A percentile compares a stretch with the other conserved stretches of the same genome.
phyloP scores from a whole-genome alignment of 2,888 invertebrate species.

The Escarpia spicata region DNA sequence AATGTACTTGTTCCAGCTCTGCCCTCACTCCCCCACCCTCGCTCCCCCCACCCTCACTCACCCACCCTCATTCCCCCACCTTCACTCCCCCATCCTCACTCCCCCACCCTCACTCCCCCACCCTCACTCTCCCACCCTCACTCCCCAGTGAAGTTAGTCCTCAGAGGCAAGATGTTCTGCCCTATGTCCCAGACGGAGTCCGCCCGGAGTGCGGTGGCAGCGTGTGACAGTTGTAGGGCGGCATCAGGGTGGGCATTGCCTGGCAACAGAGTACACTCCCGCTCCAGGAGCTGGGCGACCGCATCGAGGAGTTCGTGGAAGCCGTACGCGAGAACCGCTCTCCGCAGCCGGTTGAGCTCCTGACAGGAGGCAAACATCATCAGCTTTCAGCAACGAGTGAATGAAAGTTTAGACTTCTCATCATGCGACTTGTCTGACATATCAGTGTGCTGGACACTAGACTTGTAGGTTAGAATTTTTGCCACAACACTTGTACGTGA shows the following conservation, averaged over 20 bases:
- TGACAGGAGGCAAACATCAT: conserved; percentile 61
- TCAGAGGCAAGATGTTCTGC: conserved; percentile 55
- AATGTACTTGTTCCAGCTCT: too few relatives aligned
- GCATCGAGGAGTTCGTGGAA: conserved; percentile 88
- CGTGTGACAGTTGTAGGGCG: conserved; percentile 88
- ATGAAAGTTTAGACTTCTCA: background rate
- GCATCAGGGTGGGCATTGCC: conserved; percentile 84
- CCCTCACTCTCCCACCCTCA: background rate
- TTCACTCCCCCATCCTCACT: too few relatives aligned
- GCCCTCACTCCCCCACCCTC: too few relatives aligned
- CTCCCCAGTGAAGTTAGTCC: conserved; percentile 56
- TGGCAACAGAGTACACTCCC: conserved; percentile 85
- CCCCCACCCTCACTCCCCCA: too few relatives aligned
- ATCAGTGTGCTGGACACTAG: background rate
- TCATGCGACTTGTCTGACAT: too few relatives aligned
- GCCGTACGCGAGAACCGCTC: conserved; percentile 90
- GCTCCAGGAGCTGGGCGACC: conserved; percentile 85
- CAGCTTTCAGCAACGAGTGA: background rate
- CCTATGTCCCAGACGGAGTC: conserved; percentile 62
- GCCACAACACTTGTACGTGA: too few relatives aligned
- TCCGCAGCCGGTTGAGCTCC: conserved; percentile 90
- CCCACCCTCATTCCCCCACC: too few relatives aligned
- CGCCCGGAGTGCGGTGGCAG: conserved; percentile 82
- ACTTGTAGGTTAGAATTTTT: too few relatives aligned
- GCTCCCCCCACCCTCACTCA: too few relatives aligned